phyloP scores from a whole-genome alignment of 2,113 vertebrate genomes.

The Mixornis gularis region DNA sequence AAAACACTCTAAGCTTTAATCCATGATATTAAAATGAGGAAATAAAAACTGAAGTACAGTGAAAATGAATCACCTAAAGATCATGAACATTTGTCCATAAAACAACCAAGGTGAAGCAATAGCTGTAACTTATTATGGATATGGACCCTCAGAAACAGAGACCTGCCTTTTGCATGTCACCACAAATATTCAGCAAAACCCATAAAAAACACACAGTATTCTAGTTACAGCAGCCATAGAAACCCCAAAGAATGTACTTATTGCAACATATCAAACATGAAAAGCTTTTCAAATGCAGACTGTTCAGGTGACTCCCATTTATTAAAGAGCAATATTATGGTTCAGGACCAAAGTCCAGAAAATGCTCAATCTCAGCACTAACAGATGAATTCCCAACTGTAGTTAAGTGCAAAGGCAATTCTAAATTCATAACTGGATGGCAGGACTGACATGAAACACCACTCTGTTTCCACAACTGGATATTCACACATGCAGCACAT shows the following conservation, averaged over 20 bases:
- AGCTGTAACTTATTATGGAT: slow-evolving; percentile 20
- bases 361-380: not conserved
- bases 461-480: not conserved
- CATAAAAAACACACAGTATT: not conserved
- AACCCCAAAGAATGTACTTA: not conserved
- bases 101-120: not conserved
- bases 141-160: not conserved
- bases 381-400: not conserved
- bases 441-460: not conserved
- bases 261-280: not conserved
- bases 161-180: not conserved
- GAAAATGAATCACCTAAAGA: slow-evolving; percentile 19
- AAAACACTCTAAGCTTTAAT: not conserved
- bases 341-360: not conserved
- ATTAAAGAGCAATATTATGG: not conserved
- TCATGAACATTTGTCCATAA: not conserved
- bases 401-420: slow-evolving; percentile 6
- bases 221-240: not conserved
- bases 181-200: not conserved
- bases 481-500: not conserved
- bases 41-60: slow-evolving; percentile 28
- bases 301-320: slow-evolving; percentile 29
- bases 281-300: slow-evolving; percentile 77
- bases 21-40: slow-evolving; percentile 4
- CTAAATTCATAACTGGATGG: not conserved